Evolutionary conservation across 2,113 vertebrate genomes (phyloP).

Genomic region (Pantherophis guttatus): DNA sequence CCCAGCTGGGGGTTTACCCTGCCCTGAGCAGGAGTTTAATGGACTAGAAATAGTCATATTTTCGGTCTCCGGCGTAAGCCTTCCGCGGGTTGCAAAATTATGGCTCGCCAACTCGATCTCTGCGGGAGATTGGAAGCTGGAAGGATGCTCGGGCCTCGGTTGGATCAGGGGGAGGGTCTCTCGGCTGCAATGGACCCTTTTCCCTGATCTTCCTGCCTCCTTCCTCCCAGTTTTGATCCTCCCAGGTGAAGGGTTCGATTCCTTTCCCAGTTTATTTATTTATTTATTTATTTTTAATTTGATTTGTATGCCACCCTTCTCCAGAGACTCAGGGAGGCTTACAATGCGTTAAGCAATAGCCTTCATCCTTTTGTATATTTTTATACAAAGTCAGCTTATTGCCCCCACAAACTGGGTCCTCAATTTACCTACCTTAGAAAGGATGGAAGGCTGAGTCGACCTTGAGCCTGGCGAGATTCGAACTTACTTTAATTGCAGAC

Average conservation of each 20-base stretch:
- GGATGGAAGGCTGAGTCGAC: too few relatives aligned
- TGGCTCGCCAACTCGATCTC: not conserved
- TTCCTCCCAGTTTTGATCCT: not conserved
- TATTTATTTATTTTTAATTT: too few relatives aligned
- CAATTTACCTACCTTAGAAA: too few relatives aligned
- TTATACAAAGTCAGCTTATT: too few relatives aligned
- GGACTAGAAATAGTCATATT: too few relatives aligned
- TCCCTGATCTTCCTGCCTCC: not conserved
- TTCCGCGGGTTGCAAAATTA: not conserved
- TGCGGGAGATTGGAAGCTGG: not conserved
- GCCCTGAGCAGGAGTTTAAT: not conserved
- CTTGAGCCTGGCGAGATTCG: too few relatives aligned
- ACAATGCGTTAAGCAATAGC: too few relatives aligned
- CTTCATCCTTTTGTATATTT: too few relatives aligned
- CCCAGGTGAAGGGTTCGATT: fast-evolving
- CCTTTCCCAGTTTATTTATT: not conserved
- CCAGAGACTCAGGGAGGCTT: too few relatives aligned
- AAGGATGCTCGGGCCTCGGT: not conserved
- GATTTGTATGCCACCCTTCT: too few relatives aligned
- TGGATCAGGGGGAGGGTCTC: not conserved
- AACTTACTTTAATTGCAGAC: too few relatives aligned
- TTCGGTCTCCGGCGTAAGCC: not conserved
- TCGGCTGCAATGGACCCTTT: not conserved
- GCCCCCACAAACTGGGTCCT: too few relatives aligned
- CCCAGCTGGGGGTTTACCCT: not conserved